These are phyloP conservation scores for Sesia apiformis DNA, from an alignment of 2,888 invertebrate genomes.

Conservation along the genomic window DNA sequence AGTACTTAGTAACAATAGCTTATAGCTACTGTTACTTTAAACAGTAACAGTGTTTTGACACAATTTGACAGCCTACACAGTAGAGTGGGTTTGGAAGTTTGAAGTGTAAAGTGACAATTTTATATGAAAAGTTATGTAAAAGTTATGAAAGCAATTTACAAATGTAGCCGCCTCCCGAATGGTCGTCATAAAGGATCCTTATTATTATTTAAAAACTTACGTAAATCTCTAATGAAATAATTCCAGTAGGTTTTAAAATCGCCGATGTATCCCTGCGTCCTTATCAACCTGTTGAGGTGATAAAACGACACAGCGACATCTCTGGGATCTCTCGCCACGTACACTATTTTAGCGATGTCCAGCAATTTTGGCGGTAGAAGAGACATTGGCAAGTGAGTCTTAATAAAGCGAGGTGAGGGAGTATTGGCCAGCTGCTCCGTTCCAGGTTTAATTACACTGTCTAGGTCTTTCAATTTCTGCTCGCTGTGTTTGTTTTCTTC, in stretches of 20 bases:
- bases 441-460: conserved; percentile 75
- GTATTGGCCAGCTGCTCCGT: conserved; percentile 61
- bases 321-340: conserved; percentile 89
- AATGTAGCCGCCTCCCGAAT: no score
- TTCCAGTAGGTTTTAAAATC: conserved; percentile 82
- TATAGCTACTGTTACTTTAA: no score
- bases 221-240: conserved; percentile 79
- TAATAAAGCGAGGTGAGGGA: conserved; percentile 50
- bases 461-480: conserved; percentile 70
- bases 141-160: no score
- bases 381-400: conserved; percentile 84
- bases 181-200: no score
- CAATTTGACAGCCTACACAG: no score
- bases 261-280: conserved; percentile 80
- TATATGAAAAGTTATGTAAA: no score
- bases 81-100: no score
- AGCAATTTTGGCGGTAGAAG: conserved; percentile 78
- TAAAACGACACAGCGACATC: conserved; percentile 90
- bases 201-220: conserved; percentile 53
- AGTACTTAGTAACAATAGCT: no score
- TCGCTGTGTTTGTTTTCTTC: conserved; percentile 72
- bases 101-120: no score
- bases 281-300: conserved; percentile 81
- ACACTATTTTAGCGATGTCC: conserved; percentile 78
- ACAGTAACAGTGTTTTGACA: no score